These are phyloP conservation scores for Gryllus longicercus DNA, from an alignment of 2,888 invertebrate species.

Conservation along the genomic window DNA sequence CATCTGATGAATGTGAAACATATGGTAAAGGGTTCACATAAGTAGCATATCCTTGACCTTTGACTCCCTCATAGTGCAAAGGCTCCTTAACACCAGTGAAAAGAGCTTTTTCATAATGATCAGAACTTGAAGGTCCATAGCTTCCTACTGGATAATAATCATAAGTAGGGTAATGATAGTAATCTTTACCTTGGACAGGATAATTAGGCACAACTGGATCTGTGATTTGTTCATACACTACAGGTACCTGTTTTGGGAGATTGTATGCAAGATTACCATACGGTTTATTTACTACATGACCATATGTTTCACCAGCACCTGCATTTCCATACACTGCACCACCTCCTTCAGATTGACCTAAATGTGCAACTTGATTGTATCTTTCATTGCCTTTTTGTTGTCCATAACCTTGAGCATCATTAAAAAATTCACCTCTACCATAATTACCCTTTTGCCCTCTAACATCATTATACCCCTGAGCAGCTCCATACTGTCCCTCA, in stretches of 20 bases:
- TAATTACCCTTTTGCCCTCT: slow-evolving; percentile 18
- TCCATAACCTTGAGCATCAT: slow-evolving; percentile 19
- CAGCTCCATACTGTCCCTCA: neutral
- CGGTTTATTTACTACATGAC: neutral
- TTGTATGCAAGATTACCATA: neutral
- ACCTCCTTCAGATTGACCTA: neutral
- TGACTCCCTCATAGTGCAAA: neutral
- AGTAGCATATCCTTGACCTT: neutral
- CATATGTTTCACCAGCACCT: slow-evolving; percentile 11
- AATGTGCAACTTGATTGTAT: neutral
- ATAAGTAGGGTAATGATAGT: neutral
- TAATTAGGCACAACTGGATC: neutral
- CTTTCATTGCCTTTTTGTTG: neutral
- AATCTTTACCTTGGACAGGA: neutral
- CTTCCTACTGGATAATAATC: neutral
- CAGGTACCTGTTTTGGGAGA: neutral
- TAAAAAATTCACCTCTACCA: neutral
- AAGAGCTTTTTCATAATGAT: slow-evolving; percentile 3
- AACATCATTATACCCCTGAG: slow-evolving; percentile 18
- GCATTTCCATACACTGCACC: neutral
- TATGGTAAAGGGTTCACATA: neutral
- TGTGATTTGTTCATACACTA: neutral
- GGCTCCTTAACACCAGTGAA: neutral
- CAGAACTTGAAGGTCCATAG: neutral
- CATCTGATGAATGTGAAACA: neutral